Evolutionary conservation across 1,140 invertebrate species (phyloP).

Genomic region (Lethrus apterus): DNA sequence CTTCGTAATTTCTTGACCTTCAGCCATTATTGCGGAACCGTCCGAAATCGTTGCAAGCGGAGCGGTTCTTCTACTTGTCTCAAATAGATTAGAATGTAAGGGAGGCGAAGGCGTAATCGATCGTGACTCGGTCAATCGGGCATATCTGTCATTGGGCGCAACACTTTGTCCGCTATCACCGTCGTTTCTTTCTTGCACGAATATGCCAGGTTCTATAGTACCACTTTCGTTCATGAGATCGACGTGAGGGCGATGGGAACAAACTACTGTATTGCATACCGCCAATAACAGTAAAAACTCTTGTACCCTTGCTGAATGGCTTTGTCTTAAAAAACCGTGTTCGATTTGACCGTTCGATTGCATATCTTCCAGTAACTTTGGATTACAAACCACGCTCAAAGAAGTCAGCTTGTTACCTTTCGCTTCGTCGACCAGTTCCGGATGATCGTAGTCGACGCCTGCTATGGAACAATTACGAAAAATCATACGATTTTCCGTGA

Average conservation of each 20-base stretch:
- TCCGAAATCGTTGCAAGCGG: constrained; percentile 45
- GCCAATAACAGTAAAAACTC: constrained; percentile 90
- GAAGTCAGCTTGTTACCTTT: constrained; percentile 21
- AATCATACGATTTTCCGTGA: constrained; percentile 97
- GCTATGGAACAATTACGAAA: constrained; percentile 85
- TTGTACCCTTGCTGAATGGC: constrained; percentile 52
- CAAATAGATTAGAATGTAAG: constrained; percentile 42
- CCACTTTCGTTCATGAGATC: constrained; percentile 82
- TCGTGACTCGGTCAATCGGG: constrained; percentile 60
- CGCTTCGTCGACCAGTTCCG: constrained; percentile 49
- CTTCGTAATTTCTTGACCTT: no score
- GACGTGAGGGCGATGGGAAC: constrained; percentile 80
- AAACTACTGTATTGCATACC: constrained; percentile 94
- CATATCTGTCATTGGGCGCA: constrained; percentile 48
- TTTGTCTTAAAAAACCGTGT: constrained; percentile 25
- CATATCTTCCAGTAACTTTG: constrained; percentile 61
- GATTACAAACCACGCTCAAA: constrained; percentile 51
- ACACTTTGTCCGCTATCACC: constrained; percentile 30
- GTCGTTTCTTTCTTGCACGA: constrained; percentile 19
- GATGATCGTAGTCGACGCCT: constrained; percentile 83
- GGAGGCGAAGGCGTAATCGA: constrained; percentile 67
- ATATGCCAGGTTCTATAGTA: constrained; percentile 18
- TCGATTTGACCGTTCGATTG: constrained; percentile 37
- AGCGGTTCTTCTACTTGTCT: constrained; percentile 37
- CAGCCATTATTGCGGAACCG: no score